Percentiles rank a stretch among this genome's conserved stretches.
Evolutionary conservation across 2,888 invertebrate genomes (phyloP).

Genomic region (Psococerastis gibbosa): DNA sequence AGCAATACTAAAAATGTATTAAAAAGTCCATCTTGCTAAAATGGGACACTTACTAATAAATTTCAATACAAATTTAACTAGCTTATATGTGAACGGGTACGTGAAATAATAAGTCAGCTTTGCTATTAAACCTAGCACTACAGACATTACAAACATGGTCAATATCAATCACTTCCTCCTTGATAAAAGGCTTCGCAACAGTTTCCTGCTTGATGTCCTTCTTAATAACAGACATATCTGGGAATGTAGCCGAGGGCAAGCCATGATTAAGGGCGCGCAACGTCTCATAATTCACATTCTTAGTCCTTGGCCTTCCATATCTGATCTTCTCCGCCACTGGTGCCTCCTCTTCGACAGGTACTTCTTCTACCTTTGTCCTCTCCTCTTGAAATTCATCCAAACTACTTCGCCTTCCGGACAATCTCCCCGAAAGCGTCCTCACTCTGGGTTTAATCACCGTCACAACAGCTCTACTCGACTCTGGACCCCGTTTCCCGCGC

Average conservation of each 20-base stretch:
- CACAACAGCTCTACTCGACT: not conserved
- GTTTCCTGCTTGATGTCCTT: not conserved
- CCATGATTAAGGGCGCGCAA: constrained; percentile 23
- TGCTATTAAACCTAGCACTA: constrained; percentile 49
- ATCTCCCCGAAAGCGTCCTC: not conserved
- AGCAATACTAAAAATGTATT: no score
- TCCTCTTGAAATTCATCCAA: not conserved
- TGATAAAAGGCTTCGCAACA: not conserved
- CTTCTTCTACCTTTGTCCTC: constrained; percentile 28
- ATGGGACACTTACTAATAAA: no score
- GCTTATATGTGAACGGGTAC: constrained; percentile 54
- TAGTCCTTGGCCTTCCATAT: constrained; percentile 35
- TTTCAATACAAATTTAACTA: no score
- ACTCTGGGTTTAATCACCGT: not conserved
- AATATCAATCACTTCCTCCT: not conserved
- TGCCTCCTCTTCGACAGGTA: constrained; percentile 24
- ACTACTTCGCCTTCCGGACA: constrained; percentile 5
- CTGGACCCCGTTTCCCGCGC: not conserved
- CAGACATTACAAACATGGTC: constrained; percentile 52
- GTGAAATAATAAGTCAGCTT: constrained; percentile 53
- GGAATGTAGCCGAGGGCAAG: constrained; percentile 32
- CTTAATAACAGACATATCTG: constrained; percentile 21
- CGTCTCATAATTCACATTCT: constrained; percentile 38
- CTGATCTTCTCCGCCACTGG: not conserved
- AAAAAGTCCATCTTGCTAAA: no score